A percentile compares a stretch with the other conserved stretches of the same genome.
These are phyloP conservation scores for Diplolepis rosae DNA, from an alignment of 2,888 invertebrate genomes.

Conservation along the genomic window DNA sequence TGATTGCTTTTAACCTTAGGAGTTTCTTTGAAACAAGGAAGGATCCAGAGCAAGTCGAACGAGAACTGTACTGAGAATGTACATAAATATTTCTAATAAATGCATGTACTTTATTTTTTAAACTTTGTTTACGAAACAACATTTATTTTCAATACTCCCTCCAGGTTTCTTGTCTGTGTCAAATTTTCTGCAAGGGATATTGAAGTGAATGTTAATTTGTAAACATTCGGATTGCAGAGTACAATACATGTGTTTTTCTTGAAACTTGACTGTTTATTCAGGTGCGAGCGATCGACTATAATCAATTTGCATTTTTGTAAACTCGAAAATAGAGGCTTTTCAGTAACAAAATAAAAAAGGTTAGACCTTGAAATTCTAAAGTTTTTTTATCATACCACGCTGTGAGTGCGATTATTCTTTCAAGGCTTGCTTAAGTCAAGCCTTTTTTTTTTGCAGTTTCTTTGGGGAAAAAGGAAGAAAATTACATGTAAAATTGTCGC, in stretches of 20 bases:
- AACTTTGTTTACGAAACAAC: background rate
- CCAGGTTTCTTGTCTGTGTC: background rate
- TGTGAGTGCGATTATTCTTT: background rate
- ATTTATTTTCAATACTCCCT: background rate
- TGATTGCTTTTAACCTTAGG: background rate
- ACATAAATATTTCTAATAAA: constrained; percentile 4
- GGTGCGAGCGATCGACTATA: constrained; percentile 1
- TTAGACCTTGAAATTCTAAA: background rate
- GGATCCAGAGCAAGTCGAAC: background rate
- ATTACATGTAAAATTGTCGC: background rate
- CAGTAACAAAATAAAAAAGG: background rate
- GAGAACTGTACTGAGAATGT: constrained; percentile 8
- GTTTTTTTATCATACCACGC: background rate
- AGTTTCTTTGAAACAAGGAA: background rate
- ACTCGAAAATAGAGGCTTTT: background rate
- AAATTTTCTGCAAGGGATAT: background rate
- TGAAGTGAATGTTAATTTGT: background rate
- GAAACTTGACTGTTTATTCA: constrained; percentile 9
- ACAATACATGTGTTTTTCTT: background rate
- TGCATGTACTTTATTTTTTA: background rate
- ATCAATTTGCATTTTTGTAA: constrained; percentile 18
- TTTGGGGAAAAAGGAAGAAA: background rate
- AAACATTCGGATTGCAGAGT: background rate
- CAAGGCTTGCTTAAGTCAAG: background rate
- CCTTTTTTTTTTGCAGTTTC: constrained; percentile 5